Base-by-base conservation (phyloP, 2,797 vertebrate genomes). In the Agapornis canus region DNA sequence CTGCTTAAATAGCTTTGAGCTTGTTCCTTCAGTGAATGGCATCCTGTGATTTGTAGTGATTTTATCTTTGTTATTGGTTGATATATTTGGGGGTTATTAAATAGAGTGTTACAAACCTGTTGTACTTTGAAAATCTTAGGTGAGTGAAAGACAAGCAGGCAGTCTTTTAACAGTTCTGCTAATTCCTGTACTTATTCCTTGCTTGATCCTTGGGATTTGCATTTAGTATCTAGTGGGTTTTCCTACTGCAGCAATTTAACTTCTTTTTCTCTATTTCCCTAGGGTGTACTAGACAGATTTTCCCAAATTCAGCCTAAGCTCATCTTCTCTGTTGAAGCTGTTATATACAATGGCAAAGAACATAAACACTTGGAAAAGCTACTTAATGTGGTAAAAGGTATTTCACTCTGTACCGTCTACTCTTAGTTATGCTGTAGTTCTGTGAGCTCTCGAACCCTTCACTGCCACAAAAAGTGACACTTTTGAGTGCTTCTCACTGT, bases 241-340 rank as follows among this genome's bases (percentile, higher is more conserved):
- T 57, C 65, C 26, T 37, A 4, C 29, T 29, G 11, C 10, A 49
- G 12, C 20, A 71, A 23, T 75, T 22, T 0, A 3, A n/a, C 54
- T 21, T 40, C 4, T 29, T n/a, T 63, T 69, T 45, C 8, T 61
- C 52, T 79, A 40, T 60, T 10, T 39, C 8, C 66, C 6, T 93
- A 99, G 99, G 99, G 99, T 2, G 99, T 99, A 1, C 98, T 99
- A 76, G 99, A 99, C 97, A 98, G 99, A 54, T 98, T 99, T 95
- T 99, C 99, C 75, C 99, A 99, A 92, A 99, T 99, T 90, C 99
- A 99, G 95, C 99, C 99, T 6, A 99, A 99, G 86, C 95, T 99
- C 59, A 98, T 99, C 92, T 99, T 99, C 97, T 99, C 99, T 0
- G 99, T 99, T 1, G 98, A 99, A 59, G 99, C 99, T 2, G 99